Evolutionary conservation across 2,113 vertebrate genomes (phyloP).

Genomic region (Gadus chalcogrammus): DNA sequence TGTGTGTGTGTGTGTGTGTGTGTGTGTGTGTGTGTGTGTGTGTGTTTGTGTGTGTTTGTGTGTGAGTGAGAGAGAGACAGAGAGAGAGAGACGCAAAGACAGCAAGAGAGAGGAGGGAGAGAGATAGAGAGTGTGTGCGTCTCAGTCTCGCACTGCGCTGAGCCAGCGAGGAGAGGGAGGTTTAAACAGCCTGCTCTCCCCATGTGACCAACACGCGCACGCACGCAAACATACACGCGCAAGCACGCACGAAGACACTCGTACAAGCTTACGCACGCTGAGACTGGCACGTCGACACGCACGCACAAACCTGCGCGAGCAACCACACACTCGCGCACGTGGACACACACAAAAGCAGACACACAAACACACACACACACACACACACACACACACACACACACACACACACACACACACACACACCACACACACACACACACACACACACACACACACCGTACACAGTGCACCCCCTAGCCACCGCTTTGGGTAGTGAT

Average conservation of each 20-base stretch:
- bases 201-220: slow-evolving; percentile 73
- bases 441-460: slow-evolving; percentile 44
- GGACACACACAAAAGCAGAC: neutral
- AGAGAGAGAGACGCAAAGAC: neutral
- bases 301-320: too few relatives aligned
- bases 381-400: too few relatives aligned
- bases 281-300: too few relatives aligned
- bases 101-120: slow-evolving; percentile 8
- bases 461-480: slow-evolving; percentile 79
- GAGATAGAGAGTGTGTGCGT: slow-evolving; percentile 52
- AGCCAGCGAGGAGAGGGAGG: slow-evolving; percentile 72
- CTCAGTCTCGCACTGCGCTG: slow-evolving; percentile 74
- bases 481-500: slow-evolving; percentile 68
- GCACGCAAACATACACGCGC: slow-evolving; percentile 1
- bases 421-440: slow-evolving; percentile 15
- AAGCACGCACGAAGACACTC: too few relatives aligned
- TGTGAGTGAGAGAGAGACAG: neutral
- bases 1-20: neutral
- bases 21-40: neutral
- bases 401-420: neutral
- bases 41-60: too few relatives aligned
- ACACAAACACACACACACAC: too few relatives aligned
- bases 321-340: slow-evolving; percentile 1
- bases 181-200: slow-evolving; percentile 80
- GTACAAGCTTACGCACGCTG: too few relatives aligned